Conservation (phyloP, 2,888 invertebrate species). For the Trachelus iudaicus region DNA sequence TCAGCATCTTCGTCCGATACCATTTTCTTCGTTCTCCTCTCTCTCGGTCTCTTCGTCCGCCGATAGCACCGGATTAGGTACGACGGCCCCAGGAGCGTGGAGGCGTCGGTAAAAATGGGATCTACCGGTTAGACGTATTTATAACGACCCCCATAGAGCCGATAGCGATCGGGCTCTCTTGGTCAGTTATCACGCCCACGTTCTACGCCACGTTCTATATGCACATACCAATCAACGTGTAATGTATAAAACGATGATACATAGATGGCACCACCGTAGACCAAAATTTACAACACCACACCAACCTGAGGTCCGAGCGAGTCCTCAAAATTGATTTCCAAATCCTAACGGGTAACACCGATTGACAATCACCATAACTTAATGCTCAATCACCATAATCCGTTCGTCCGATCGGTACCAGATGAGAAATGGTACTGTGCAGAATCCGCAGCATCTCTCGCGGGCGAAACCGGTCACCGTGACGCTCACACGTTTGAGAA, state of each 20-base stretch:
- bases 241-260: not conserved
- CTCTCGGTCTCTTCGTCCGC: not conserved
- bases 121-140: not conserved
- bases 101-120: not conserved
- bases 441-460: not conserved
- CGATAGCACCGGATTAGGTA: not conserved
- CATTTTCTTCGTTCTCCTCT: no score
- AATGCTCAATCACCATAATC: not conserved
- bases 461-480: not conserved
- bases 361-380: not conserved
- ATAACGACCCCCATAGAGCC: not conserved
- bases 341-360: not conserved
- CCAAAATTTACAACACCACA: not conserved
- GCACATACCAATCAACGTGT: not conserved
- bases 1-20: not conserved
- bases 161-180: not conserved
- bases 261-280: not conserved
- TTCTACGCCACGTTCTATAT: not conserved
- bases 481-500: not conserved
- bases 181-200: not conserved
- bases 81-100: not conserved
- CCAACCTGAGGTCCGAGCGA: not conserved
- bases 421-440: not conserved
- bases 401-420: not conserved
- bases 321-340: not conserved